Evolutionary conservation across 2,888 invertebrate genomes (phyloP).

Genomic region (Nomada lathburiana): DNA sequence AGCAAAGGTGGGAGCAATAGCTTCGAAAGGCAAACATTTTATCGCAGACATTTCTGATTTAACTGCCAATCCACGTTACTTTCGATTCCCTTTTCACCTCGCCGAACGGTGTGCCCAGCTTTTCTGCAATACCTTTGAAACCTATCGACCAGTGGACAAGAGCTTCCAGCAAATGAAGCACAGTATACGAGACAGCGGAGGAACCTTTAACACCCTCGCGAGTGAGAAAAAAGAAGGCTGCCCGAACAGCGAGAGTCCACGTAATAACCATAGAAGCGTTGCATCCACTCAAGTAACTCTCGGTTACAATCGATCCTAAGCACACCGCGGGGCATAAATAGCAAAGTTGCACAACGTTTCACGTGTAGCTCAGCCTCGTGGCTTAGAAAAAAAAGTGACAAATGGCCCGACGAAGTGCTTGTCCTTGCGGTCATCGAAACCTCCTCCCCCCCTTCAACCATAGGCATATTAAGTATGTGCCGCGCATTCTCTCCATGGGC

Average conservation of each 20-base stretch:
- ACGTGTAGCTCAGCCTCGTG: conserved; percentile 50
- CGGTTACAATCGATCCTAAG: conserved; percentile 40
- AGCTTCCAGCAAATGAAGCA: neutral
- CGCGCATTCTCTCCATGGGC: conserved; percentile 47
- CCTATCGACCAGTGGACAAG: too few relatives aligned
- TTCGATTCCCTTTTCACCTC: too few relatives aligned
- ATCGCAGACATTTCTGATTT: too few relatives aligned
- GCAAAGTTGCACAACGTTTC: conserved; percentile 52
- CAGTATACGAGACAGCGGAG: neutral
- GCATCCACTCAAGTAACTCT: conserved; percentile 36
- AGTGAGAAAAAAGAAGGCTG: conserved; percentile 23
- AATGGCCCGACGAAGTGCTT: conserved; percentile 58
- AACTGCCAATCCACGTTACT: too few relatives aligned
- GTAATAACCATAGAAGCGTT: conserved; percentile 45
- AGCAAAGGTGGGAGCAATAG: too few relatives aligned
- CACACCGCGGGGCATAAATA: conserved; percentile 43
- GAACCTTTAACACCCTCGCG: neutral
- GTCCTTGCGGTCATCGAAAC: conserved; percentile 59
- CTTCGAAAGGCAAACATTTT: too few relatives aligned
- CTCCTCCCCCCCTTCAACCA: conserved; percentile 43
- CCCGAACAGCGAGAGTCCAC: neutral
- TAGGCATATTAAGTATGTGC: conserved; percentile 60
- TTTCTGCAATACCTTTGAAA: too few relatives aligned
- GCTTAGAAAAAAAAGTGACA: conserved; percentile 58
- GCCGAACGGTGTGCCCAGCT: too few relatives aligned